Percentiles rank a stretch among this genome's conserved stretches.
phyloP scores from a whole-genome alignment of 2,888 invertebrate genomes.

The Clostera curtula region DNA sequence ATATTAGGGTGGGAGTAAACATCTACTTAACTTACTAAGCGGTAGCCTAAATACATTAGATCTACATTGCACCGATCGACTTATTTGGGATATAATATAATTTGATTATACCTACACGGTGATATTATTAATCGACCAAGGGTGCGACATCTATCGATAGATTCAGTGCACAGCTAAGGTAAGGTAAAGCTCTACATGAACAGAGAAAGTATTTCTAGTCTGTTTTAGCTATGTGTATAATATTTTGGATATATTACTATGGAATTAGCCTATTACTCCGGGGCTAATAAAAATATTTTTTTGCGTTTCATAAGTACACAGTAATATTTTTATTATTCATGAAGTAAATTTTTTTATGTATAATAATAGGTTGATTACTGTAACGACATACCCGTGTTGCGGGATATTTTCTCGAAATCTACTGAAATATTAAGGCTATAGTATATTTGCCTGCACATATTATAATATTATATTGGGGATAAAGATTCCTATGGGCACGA shows the following conservation, averaged over 20 bases:
- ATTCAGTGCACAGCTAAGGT: slow-evolving; percentile 44
- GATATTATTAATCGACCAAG: slow-evolving; percentile 16
- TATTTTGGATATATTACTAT: slow-evolving; percentile 21
- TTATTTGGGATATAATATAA: slow-evolving; percentile 18
- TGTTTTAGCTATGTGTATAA: slow-evolving; percentile 15
- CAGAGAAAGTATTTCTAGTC: slow-evolving; percentile 22
- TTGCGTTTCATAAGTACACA: too few relatives aligned
- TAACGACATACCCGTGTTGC: too few relatives aligned
- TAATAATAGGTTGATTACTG: too few relatives aligned
- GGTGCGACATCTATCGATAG: slow-evolving; percentile 35
- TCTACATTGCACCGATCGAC: slow-evolving; percentile 38
- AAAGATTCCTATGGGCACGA: too few relatives aligned
- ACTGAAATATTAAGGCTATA: too few relatives aligned
- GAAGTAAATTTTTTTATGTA: too few relatives aligned
- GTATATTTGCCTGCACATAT: too few relatives aligned
- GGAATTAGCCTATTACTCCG: slow-evolving; percentile 30
- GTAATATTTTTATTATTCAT: too few relatives aligned
- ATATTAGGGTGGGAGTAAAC: slow-evolving; percentile 8
- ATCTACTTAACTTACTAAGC: slow-evolving; percentile 21
- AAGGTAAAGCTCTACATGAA: slow-evolving; percentile 48
- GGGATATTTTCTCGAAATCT: too few relatives aligned
- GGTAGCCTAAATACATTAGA: slow-evolving; percentile 27
- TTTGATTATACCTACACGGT: slow-evolving; percentile 19
- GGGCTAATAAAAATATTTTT: slow-evolving; percentile 4
- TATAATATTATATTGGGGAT: too few relatives aligned